A percentile compares a stretch with the other conserved stretches of the same genome.
phyloP scores from a whole-genome alignment of 1,140 invertebrate species.

The Zaprionus kolodkinae region DNA sequence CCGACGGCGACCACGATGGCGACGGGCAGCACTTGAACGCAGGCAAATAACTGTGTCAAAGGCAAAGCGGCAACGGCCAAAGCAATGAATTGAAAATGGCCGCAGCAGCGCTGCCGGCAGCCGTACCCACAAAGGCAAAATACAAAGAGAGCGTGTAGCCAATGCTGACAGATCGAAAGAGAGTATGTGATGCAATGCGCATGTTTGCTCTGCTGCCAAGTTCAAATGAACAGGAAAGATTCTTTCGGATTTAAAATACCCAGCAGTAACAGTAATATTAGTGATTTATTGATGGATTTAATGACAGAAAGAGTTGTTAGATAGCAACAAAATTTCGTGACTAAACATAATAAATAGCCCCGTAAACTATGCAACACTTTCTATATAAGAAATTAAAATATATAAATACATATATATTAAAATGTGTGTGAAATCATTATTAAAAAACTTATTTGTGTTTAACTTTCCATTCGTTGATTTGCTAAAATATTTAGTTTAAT shows the following conservation, averaged over 20 bases:
- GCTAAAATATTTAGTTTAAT: neutral
- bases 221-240: neutral
- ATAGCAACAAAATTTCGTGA: neutral
- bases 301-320: too few species aligned
- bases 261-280: neutral
- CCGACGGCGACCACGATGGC: neutral
- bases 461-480: neutral
- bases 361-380: neutral
- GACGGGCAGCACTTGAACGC: slow-evolving; percentile 30
- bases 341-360: neutral
- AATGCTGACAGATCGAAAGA: slow-evolving; percentile 18
- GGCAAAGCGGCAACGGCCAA: slow-evolving; percentile 60
- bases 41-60: slow-evolving; percentile 68
- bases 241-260: neutral
- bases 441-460: neutral
- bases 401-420: too few species aligned
- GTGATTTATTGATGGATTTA: neutral
- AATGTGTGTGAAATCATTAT: neutral
- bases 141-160: slow-evolving; percentile 8
- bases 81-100: slow-evolving; percentile 72
- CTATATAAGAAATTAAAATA: too few species aligned
- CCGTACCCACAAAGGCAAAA: slow-evolving; percentile 48
- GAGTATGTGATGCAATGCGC: slow-evolving; percentile 40
- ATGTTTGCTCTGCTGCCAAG: slow-evolving; percentile 35
- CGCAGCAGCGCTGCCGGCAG: slow-evolving; percentile 61